Conservation (phyloP, 2,888 invertebrate genomes). For the Epinotia bilunana region DNA sequence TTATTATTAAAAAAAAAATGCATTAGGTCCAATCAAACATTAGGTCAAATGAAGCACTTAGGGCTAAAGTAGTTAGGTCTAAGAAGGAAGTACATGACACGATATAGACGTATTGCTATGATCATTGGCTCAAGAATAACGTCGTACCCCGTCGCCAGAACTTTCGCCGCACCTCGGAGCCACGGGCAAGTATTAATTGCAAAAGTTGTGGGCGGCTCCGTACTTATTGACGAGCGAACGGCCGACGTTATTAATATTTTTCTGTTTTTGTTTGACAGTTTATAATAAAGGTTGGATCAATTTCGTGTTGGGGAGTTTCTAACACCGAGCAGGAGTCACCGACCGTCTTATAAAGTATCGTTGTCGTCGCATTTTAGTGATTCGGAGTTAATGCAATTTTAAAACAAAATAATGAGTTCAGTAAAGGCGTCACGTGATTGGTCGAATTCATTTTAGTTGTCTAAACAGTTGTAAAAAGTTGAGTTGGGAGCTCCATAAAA, state of each 20-base stretch:
- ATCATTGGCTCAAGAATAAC: conserved; percentile 31
- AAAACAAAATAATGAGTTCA: no score
- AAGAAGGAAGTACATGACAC: neutral
- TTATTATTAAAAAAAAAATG: no score
- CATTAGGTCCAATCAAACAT: no score
- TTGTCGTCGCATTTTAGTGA: no score
- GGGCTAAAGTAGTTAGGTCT: no score
- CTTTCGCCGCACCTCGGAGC: conserved; percentile 29
- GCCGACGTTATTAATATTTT: conserved; percentile 41
- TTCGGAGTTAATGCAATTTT: no score
- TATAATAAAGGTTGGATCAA: conserved; percentile 8
- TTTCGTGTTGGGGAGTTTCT: neutral
- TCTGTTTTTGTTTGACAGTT: conserved; percentile 42
- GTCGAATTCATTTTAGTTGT: no score
- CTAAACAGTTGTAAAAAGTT: no score
- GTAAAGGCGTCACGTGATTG: no score
- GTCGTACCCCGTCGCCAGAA: conserved; percentile 32
- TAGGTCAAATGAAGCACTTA: no score
- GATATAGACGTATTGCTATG: conserved; percentile 3
- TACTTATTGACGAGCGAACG: conserved; percentile 40
- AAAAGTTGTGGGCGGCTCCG: conserved; percentile 45
- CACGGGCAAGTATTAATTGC: conserved; percentile 49
- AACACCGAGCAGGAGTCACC: neutral
- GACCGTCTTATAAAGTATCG: no score
- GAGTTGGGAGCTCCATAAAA: no score